Percentiles rank a stretch among this genome's conserved stretches.
Conservation (phyloP, 2,113 vertebrate species). For the Lepus timidus region DNA sequence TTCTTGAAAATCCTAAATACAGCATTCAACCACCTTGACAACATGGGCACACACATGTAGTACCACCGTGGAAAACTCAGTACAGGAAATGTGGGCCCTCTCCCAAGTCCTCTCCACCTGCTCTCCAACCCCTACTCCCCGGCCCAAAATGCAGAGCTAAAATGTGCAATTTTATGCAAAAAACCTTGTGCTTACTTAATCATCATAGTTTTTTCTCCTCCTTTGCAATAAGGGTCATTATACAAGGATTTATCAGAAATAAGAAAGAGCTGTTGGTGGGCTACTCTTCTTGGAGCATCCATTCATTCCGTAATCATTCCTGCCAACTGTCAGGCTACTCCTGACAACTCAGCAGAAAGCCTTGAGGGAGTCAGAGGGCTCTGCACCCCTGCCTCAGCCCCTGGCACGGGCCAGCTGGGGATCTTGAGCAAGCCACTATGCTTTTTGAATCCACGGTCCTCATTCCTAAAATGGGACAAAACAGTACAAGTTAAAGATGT, state of each 20-base stretch:
- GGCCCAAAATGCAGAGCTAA: neutral
- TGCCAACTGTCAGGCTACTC: neutral
- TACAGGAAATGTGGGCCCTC: neutral
- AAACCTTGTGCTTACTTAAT: neutral
- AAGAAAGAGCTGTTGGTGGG: neutral
- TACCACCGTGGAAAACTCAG: accelerated
- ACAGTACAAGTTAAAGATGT: neutral
- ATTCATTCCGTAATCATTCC: neutral
- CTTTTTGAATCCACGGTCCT: neutral
- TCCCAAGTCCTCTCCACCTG: neutral
- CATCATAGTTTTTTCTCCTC: neutral
- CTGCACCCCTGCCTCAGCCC: neutral
- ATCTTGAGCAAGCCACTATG: neutral
- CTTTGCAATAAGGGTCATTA: neutral
- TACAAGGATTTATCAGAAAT: neutral
- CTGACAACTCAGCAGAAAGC: neutral
- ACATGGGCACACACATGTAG: neutral
- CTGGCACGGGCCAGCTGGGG: neutral
- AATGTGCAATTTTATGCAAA: neutral
- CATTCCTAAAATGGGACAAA: neutral
- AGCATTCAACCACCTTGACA: neutral
- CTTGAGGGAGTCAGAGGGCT: neutral
- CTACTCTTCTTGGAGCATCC: neutral
- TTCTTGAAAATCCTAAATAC: neutral
- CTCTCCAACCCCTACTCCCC: neutral